phyloP scores from a whole-genome alignment of 1,140 invertebrate genomes.

The Drosophila tsacasi region DNA sequence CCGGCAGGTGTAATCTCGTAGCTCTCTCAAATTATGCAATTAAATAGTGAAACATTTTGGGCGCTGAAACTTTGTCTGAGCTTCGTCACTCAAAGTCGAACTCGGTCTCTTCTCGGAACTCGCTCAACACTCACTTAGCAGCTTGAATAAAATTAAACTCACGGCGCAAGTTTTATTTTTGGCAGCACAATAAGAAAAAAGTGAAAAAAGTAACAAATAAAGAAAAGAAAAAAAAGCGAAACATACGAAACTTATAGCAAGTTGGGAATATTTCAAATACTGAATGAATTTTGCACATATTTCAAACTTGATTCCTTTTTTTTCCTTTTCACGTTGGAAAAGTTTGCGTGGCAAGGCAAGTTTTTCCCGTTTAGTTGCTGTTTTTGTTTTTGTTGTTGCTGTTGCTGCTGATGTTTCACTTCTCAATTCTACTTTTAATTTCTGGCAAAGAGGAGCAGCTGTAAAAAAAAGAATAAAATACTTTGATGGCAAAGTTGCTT shows the following conservation, averaged over 20 bases:
- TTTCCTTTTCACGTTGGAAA: slow-evolving; percentile 26
- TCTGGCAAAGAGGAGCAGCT: slow-evolving; percentile 37
- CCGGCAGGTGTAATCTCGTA: slow-evolving; percentile 53
- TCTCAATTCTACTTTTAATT: slow-evolving; percentile 80
- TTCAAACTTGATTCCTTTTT: slow-evolving; percentile 72
- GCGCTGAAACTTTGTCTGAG: slow-evolving; percentile 53
- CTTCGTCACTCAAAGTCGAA: slow-evolving; percentile 31
- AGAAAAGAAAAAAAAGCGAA: slow-evolving; percentile 31
- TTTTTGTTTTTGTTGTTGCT: slow-evolving; percentile 38
- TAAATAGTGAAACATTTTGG: slow-evolving; percentile 74
- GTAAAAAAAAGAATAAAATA: slow-evolving; percentile 29
- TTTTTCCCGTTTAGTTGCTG: slow-evolving; percentile 39
- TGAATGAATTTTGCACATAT: slow-evolving; percentile 81
- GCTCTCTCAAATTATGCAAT: slow-evolving; percentile 77
- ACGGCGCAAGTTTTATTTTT: slow-evolving; percentile 70
- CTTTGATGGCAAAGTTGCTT: slow-evolving; percentile 69
- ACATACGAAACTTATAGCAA: slow-evolving; percentile 70
- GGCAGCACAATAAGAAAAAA: slow-evolving; percentile 37
- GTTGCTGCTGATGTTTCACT: slow-evolving; percentile 46
- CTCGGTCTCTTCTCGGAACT: slow-evolving; percentile 23
- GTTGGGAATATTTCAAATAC: slow-evolving; percentile 80
- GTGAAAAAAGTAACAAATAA: slow-evolving; percentile 4
- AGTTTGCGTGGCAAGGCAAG: slow-evolving; percentile 61
- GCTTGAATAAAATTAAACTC: slow-evolving; percentile 83
- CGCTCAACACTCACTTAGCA: slow-evolving; percentile 78